These are phyloP conservation scores for Copidosoma floridanum DNA, from an alignment of 1,140 invertebrate genomes.

Conservation along the genomic window DNA sequence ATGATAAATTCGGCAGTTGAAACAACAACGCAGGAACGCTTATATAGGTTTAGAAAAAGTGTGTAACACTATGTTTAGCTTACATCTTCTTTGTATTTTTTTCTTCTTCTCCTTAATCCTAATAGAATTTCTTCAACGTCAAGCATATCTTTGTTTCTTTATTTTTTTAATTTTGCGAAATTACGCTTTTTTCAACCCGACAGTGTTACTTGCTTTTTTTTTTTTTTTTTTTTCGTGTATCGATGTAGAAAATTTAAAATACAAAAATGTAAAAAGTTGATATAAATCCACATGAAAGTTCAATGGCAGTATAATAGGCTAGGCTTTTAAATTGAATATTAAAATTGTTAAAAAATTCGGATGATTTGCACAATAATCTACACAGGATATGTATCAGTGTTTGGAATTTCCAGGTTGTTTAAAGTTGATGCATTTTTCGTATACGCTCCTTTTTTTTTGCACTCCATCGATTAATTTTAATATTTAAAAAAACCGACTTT, in stretches of 20 bases:
- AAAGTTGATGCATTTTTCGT: too few relatives aligned
- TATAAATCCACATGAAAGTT: conserved; percentile 16
- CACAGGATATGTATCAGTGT: too few relatives aligned
- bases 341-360: conserved; percentile 14
- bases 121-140: conserved; percentile 31
- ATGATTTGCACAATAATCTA: too few relatives aligned
- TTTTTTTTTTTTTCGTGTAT: background rate
- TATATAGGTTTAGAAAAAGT: conserved; percentile 8
- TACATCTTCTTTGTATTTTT: conserved; percentile 10
- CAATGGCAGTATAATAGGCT: background rate
- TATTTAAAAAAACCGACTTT: too few relatives aligned
- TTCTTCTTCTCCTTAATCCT: too few relatives aligned
- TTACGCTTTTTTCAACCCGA: conserved; percentile 20
- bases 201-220: background rate
- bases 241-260: background rate
- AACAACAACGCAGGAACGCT: too few relatives aligned
- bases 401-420: too few relatives aligned
- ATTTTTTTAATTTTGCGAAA: conserved; percentile 29
- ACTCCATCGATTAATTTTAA: too few relatives aligned
- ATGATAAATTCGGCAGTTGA: too few relatives aligned
- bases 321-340: too few relatives aligned
- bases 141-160: conserved; percentile 37
- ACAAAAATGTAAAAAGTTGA: conserved; percentile 22
- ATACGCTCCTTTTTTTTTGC: too few relatives aligned
- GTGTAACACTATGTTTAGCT: conserved; percentile 23